Percentiles rank a stretch among this genome's conserved stretches.
phyloP scores from a whole-genome alignment of 2,797 vertebrate genomes.

The Iguana delicatissima region DNA sequence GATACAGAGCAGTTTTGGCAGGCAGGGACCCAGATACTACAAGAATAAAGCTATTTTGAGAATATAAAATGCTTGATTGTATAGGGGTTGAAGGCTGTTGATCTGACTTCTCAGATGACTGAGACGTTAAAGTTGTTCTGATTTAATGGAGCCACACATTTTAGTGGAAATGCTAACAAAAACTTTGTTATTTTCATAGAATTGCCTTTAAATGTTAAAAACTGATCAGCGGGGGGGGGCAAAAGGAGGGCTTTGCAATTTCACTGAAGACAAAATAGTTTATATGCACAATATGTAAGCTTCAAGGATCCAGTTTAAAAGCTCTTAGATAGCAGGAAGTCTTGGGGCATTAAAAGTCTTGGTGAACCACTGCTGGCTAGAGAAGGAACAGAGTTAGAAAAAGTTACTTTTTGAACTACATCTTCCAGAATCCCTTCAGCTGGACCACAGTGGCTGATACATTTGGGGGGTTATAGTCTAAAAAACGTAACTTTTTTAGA shows the following conservation, averaged over 20 bases:
- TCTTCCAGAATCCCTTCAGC: no score
- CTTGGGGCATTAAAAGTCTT: background rate
- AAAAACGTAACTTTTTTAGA: background rate
- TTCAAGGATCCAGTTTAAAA: background rate
- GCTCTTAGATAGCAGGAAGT: background rate
- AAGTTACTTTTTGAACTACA: no score
- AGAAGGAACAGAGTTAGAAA: no score
- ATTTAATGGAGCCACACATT: background rate
- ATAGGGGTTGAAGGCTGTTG: background rate
- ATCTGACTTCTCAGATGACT: background rate
- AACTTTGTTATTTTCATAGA: background rate
- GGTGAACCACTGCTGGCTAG: no score
- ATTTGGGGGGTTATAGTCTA: background rate
- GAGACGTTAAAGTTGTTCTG: background rate
- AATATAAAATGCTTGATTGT: background rate
- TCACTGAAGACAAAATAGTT: background rate
- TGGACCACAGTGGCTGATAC: background rate
- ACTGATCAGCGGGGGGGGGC: background rate
- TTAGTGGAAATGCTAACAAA: background rate
- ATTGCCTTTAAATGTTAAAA: background rate
- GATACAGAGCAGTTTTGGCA: background rate
- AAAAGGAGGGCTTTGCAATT: background rate
- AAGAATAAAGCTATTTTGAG: background rate
- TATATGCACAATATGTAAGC: background rate
- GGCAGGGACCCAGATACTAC: background rate